phyloP scores from a whole-genome alignment of 2,113 vertebrate species.

The Glaucomys volans region DNA sequence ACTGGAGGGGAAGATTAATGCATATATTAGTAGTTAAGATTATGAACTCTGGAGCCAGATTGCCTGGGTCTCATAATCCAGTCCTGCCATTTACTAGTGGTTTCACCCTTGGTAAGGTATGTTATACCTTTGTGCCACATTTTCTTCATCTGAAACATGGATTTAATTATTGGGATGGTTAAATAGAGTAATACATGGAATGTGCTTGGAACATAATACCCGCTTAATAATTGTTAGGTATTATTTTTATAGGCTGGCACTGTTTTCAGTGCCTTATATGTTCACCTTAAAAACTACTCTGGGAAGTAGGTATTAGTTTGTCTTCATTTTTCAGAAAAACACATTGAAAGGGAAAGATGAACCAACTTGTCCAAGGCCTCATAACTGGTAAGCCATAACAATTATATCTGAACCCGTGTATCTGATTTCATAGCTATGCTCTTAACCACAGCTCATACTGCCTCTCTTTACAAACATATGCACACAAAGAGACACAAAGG shows the following conservation, averaged over 20 bases:
- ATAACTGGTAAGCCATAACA: background rate
- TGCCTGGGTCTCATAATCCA: background rate
- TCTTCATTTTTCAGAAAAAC: background rate
- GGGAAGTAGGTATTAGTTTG: background rate
- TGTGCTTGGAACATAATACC: background rate
- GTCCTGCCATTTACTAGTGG: background rate
- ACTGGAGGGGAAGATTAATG: background rate
- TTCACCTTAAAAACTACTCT: background rate
- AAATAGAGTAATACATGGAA: background rate
- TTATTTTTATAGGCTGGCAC: background rate
- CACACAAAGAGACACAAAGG: background rate
- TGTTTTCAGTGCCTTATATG: background rate
- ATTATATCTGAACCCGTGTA: conserved; percentile 10
- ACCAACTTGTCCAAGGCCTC: background rate
- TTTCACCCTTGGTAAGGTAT: background rate
- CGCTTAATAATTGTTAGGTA: background rate
- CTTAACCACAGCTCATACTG: background rate
- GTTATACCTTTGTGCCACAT: background rate
- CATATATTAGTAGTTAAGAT: background rate
- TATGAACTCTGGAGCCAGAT: background rate
- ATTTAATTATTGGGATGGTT: background rate
- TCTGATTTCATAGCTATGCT: background rate
- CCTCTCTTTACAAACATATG: background rate
- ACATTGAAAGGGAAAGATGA: background rate
- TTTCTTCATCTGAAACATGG: conserved; percentile 3